Percentiles rank a stretch among this genome's conserved stretches.
These are phyloP conservation scores for Chrysaora quinquecirrha DNA, from an alignment of 30 jellyfish, hydroid and myxozoan genomes.

Conservation along the genomic window DNA sequence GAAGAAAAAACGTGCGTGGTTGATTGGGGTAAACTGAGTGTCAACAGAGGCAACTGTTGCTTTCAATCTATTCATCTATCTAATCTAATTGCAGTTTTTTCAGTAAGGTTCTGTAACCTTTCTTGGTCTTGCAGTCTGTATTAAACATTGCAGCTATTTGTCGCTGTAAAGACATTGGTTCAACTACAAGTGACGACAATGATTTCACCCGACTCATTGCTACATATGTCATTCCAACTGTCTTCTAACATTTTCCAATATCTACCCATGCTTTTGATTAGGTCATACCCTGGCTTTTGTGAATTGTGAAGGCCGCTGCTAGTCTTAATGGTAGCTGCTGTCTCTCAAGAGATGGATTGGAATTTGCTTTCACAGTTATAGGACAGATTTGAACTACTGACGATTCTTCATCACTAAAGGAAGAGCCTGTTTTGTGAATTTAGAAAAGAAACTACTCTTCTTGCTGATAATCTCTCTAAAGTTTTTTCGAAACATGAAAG, in stretches of 20 bases:
- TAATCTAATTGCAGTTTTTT: too few species aligned
- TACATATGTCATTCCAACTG: constrained; percentile 54
- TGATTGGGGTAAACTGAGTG: too few species aligned
- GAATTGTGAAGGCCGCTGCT: constrained; percentile 83
- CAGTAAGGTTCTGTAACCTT: too few species aligned
- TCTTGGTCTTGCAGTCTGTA: too few species aligned
- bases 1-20: too few species aligned
- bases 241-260: constrained; percentile 36
- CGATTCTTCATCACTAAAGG: not conserved
- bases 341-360: not conserved
- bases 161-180: constrained; percentile 32
- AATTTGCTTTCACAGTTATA: not conserved
- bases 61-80: too few species aligned
- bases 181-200: not conserved
- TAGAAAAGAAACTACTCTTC: too few species aligned
- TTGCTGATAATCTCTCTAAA: too few species aligned
- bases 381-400: constrained; percentile 35
- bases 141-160: too few species aligned
- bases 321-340: constrained; percentile 61
- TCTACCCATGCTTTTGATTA: constrained; percentile 41
- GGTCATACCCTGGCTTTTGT: constrained; percentile 66
- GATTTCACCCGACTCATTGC: constrained; percentile 54
- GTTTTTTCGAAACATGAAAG: too few species aligned
- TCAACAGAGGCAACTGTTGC: too few species aligned
- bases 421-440: too few species aligned